Evolutionary conservation across 1,140 invertebrate species (phyloP), one percentile per base, ranked within the genome.

Genomic region (Panulirus ornatus): DNA sequence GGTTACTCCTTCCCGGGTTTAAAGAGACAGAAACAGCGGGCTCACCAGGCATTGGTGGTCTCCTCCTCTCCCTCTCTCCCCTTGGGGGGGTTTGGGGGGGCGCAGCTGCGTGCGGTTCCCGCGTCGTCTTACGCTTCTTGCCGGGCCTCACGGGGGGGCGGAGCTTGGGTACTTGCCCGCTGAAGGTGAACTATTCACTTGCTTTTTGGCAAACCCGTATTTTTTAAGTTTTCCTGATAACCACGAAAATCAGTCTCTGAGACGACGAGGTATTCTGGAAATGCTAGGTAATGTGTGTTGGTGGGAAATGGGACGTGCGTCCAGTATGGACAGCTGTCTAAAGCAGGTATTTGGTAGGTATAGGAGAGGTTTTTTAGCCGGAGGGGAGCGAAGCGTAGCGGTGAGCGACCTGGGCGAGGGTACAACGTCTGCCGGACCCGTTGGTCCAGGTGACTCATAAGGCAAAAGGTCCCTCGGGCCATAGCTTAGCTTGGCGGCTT

Each of bases 401-500:
- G 75, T 34, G 78, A 34, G 47, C 1, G 44, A 36, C 30, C 27
- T n/a, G n/a, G 5, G 40, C 8, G 73, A 40, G 19, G 38, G 78
- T 44, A 51, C 75, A 42, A n/a, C 38, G 38, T 42, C 73, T 22
- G 38, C 38, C 38, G n/a, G 78, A 81, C 78, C 78, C 78, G 78
- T 58, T 81, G 78, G 47, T 44, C 2, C 78, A 58, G 78, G 47
- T 81, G 78, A 81, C 78, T 81, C 78, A 81, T 81, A 81, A 81
- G 78, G 78, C 78, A 81, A 81, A 30, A 54, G 47, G 2, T 30
- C 11, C 78, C 78, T 47, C 47, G 16, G 78, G 78, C 47, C 22
- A 79, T 14, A 11, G n/a, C 44, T 34, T 27, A 58, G 47, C 36
- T 27, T 27, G 36, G 36, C 36, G 27, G 30, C 27, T 14, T 8